Evolutionary conservation across 2,888 invertebrate genomes (phyloP), one percentile per base, ranked within the genome.

Genomic region (Hypselothyrea guttata): DNA sequence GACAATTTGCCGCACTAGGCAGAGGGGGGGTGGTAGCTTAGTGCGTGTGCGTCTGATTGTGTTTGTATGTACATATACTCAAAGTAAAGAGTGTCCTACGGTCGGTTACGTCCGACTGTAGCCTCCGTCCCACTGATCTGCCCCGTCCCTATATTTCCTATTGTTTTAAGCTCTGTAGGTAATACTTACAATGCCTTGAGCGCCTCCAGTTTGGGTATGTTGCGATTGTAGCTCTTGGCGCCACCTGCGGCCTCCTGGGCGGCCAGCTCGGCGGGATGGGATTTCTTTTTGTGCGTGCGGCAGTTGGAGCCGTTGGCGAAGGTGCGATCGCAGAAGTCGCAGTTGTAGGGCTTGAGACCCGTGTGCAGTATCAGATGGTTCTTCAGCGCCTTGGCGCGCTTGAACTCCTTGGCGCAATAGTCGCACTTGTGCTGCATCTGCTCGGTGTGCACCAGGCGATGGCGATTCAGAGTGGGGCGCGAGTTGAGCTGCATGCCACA

Each of bases 221-320:
- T 89, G n/a, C 87, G 84, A 5, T 87, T 86, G 45, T 87, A 83
- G n/a, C 74, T 72, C 46, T 82, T 86, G 35, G 67, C 87, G 1
- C 88, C 89, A 9, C 84, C 86, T 0, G 89, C 83, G 1, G 90
- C 90, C 57, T 90, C 90, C 68, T 89, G 79, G 0, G 89, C 87
- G 0, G 90, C 90, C 51, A 90, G 68, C 53, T 90, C 90, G 4
- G 77, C 76, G 0, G 90, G 90, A 84, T 90, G 90, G 0, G 88
- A 62, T 51, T 89, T 90, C 59, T 90, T 90, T 40, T 90, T 90
- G 63, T 90, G 90, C 48, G 87, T 89, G 5, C 90, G 87, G 52
- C 90, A 90, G 59, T 90, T 90, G 8, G 90, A 89, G 7, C 90
- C 90, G 48, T 90, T 90, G 35, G 90, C 90, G 60, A 90, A 90